Percentiles rank a stretch among this genome's conserved stretches.
Conservation (phyloP, 2,888 invertebrate genomes). For the Archips crataeganus region DNA sequence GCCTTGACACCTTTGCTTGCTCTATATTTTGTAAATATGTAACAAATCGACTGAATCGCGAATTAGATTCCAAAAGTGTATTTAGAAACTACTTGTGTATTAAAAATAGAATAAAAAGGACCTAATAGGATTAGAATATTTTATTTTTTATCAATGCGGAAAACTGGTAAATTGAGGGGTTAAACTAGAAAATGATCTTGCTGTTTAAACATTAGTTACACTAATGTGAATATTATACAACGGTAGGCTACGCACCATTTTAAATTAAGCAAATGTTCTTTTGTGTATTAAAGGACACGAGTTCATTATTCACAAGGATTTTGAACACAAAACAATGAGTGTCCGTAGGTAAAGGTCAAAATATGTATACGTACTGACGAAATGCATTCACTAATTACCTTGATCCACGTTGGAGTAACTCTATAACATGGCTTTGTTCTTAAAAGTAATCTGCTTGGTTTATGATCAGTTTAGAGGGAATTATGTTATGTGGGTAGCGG, state of each 20-base stretch:
- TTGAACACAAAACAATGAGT: slow-evolving; percentile 73
- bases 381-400: slow-evolving; percentile 70
- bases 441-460: background rate
- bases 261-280: slow-evolving; percentile 72
- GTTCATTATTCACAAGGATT: slow-evolving; percentile 80
- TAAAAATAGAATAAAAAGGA: background rate
- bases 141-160: background rate
- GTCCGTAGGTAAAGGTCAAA: slow-evolving; percentile 72
- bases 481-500: background rate
- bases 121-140: background rate
- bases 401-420: slow-evolving; percentile 59
- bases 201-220: background rate
- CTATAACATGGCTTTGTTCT: slow-evolving; percentile 2
- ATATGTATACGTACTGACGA: slow-evolving; percentile 57
- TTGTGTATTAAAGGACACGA: slow-evolving; percentile 66
- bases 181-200: background rate
- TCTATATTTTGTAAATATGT: slow-evolving; percentile 7
- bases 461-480: background rate
- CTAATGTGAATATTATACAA: slow-evolving; percentile 24
- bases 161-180: background rate
- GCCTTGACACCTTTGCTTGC: slow-evolving; percentile 38
- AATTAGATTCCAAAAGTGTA: background rate
- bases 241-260: slow-evolving; percentile 18
- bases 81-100: no score
- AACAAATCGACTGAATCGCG: background rate